A percentile compares a stretch with the other conserved stretches of the same genome.
These are phyloP conservation scores for Pristionchus pacificus DNA, from an alignment of 1,140 invertebrate species.

Conservation along the genomic window DNA sequence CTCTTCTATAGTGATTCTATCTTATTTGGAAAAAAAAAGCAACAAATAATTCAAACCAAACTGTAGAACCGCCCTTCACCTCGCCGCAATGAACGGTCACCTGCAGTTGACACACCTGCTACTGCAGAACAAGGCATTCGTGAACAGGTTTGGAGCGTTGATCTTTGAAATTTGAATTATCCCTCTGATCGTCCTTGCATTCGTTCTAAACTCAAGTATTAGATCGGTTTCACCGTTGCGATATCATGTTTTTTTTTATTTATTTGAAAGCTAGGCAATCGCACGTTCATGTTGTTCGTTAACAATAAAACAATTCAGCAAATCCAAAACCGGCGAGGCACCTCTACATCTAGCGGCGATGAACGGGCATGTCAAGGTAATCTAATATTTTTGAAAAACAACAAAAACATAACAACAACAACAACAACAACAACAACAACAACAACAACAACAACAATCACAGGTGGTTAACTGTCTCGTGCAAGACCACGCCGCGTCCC, in stretches of 20 bases:
- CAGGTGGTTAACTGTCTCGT: constrained; percentile 61
- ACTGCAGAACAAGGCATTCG: constrained; percentile 93
- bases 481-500: constrained; percentile 84
- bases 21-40: no score
- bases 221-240: no score
- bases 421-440: no score
- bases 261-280: no score
- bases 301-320: constrained; percentile 43
- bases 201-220: no score
- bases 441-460: no score
- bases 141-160: constrained; percentile 70
- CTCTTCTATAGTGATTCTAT: background rate
- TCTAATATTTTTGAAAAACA: constrained; percentile 1
- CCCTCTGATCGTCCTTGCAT: no score
- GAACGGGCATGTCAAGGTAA: constrained; percentile 82
- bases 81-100: constrained; percentile 89
- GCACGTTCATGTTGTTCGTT: background rate
- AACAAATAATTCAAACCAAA: background rate
- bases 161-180: constrained; percentile 23
- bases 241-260: no score
- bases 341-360: constrained; percentile 75
- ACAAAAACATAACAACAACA: no score
- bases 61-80: constrained; percentile 68
- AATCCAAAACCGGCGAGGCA: constrained; percentile 74
- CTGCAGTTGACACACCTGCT: constrained; percentile 83